These are phyloP conservation scores for Cryptus viduatorius DNA, from an alignment of 2,888 invertebrate species.

Conservation along the genomic window DNA sequence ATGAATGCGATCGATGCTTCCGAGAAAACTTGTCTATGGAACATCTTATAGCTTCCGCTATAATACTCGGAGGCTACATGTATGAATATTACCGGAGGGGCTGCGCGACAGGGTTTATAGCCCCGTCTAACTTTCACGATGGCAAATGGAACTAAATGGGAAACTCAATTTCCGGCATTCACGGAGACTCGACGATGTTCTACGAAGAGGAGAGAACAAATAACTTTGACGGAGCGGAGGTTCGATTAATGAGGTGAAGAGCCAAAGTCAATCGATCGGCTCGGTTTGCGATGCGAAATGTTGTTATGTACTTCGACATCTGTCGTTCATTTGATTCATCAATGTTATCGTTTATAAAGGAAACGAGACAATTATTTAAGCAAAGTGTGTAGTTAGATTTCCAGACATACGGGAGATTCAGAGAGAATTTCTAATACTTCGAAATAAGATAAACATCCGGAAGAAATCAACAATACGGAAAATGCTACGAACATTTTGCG, in stretches of 20 bases:
- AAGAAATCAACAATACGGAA: not conserved
- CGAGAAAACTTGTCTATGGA: not conserved
- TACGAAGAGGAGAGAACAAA: slow-evolving; percentile 58
- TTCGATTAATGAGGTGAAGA: too few species aligned
- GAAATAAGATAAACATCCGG: not conserved
- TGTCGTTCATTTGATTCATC: too few species aligned
- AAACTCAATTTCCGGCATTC: slow-evolving; percentile 69
- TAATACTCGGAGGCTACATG: not conserved
- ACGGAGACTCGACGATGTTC: slow-evolving; percentile 58
- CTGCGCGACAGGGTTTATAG: slow-evolving; percentile 12
- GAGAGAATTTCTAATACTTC: not conserved
- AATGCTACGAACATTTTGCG: not conserved
- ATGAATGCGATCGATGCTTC: slow-evolving; percentile 37
- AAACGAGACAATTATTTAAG: too few species aligned
- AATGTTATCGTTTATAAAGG: too few species aligned
- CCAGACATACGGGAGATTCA: not conserved
- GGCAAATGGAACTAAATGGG: slow-evolving; percentile 66
- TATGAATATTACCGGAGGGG: not conserved
- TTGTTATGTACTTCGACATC: too few species aligned
- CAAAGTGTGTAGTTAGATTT: too few species aligned
- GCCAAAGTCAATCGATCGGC: too few species aligned
- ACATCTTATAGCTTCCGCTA: not conserved
- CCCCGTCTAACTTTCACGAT: slow-evolving; percentile 50
- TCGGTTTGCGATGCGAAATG: too few species aligned
- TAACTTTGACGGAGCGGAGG: slow-evolving; percentile 53